phyloP scores from a whole-genome alignment of 2,888 invertebrate genomes.

The Cheilosia vernalis region DNA sequence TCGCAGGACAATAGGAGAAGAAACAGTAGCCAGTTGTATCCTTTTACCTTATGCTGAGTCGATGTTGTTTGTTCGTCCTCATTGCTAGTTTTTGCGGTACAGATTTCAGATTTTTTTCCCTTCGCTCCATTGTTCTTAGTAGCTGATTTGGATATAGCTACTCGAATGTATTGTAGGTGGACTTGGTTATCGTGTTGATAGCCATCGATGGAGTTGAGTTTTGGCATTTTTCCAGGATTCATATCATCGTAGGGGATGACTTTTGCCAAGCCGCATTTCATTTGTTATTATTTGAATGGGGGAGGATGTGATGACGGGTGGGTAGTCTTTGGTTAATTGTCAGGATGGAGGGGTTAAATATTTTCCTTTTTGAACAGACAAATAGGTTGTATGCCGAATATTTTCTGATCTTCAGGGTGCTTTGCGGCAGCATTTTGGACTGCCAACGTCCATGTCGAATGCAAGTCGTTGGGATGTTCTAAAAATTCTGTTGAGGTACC shows the following conservation, averaged over 20 bases:
- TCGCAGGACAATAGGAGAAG: conserved; percentile 11
- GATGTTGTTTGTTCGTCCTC: conserved; percentile 24
- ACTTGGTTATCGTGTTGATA: conserved; percentile 33
- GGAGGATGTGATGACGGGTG: conserved; percentile 1
- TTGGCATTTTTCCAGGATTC: conserved; percentile 45
- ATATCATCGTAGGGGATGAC: conserved; percentile 17
- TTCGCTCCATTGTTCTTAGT: conserved; percentile 11
- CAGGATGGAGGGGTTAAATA: neutral
- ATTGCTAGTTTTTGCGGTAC: conserved; percentile 26
- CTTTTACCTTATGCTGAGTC: conserved; percentile 23
- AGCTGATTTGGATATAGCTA: conserved; percentile 41
- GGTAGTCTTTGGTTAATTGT: conserved; percentile 24
- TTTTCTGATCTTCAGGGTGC: neutral
- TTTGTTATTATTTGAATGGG: conserved; percentile 4
- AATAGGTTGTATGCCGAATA: neutral
- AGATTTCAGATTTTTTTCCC: conserved; percentile 22
- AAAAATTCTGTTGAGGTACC: too few relatives aligned
- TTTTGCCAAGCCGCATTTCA: neutral
- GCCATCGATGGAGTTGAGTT: conserved; percentile 31
- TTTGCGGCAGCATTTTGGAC: conserved; percentile 2
- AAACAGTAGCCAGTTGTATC: conserved; percentile 17
- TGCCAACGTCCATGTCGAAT: conserved; percentile 7
- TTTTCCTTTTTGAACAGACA: neutral
- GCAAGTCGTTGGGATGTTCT: too few relatives aligned
- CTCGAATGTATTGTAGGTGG: conserved; percentile 17